Conservation (phyloP, 2,113 vertebrate species). For the Zosterops lateralis region DNA sequence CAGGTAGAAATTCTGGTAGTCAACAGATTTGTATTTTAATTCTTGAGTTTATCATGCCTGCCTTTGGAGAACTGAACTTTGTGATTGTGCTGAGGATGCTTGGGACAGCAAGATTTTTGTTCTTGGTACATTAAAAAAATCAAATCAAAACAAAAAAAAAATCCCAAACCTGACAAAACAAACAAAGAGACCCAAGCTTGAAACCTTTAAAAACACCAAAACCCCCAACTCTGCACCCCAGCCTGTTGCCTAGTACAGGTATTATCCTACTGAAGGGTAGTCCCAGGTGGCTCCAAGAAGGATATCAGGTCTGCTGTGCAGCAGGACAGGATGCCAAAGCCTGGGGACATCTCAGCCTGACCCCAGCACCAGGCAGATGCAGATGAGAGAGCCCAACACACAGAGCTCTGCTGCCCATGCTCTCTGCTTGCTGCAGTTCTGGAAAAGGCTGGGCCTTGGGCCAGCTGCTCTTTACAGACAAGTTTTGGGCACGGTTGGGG, state of each 20-base stretch:
- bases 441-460: not conserved
- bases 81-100: not conserved
- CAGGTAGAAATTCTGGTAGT: not conserved
- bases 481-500: not conserved
- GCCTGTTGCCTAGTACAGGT: not conserved
- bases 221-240: not conserved
- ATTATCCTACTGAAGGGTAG: not conserved
- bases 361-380: not conserved
- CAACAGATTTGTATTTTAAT: not conserved
- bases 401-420: accelerated
- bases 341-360: not conserved
- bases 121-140: not conserved
- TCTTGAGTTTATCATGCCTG: not conserved
- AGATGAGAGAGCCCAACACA: not conserved
- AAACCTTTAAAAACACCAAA: not conserved
- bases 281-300: not conserved
- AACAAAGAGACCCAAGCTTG: not conserved
- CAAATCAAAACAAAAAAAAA: not conserved
- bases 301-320: not conserved
- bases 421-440: not conserved
- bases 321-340: not conserved
- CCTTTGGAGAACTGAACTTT: not conserved
- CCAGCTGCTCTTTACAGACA: not conserved
- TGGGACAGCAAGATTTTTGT: not conserved
- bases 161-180: not conserved